Conservation (phyloP, 2,888 invertebrate genomes). For the Drosophila atroscutellata region DNA sequence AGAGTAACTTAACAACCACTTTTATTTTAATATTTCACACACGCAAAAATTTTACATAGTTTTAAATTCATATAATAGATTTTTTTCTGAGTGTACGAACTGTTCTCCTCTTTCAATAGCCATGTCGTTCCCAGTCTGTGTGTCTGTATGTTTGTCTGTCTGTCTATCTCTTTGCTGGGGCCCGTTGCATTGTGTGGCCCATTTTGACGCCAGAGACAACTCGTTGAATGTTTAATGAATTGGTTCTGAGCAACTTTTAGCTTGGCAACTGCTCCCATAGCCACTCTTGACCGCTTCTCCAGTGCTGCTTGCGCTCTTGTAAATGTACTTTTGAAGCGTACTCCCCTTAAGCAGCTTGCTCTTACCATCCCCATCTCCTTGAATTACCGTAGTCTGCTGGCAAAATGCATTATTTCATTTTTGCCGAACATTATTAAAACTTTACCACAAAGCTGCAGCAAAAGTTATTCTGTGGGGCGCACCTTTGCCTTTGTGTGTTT, state of each 20-base stretch:
- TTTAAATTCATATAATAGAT: neutral
- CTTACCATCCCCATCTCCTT: neutral
- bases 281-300: slow-evolving; percentile 39
- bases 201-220: slow-evolving; percentile 64
- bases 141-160: slow-evolving; percentile 9
- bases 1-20: neutral
- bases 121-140: slow-evolving; percentile 12
- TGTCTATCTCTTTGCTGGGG: slow-evolving; percentile 15
- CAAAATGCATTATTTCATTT: slow-evolving; percentile 74
- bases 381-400: slow-evolving; percentile 41
- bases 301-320: slow-evolving; percentile 36
- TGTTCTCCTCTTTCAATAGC: slow-evolving; percentile 8
- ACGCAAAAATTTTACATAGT: neutral
- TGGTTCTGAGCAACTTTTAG: slow-evolving; percentile 65
- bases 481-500: slow-evolving; percentile 58
- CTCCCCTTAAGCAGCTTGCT: slow-evolving; percentile 18
- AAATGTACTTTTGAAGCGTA: slow-evolving; percentile 41
- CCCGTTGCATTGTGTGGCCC: slow-evolving; percentile 58
- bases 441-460: slow-evolving; percentile 69
- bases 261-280: slow-evolving; percentile 35
- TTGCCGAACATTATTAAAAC: slow-evolving; percentile 76
- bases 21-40: neutral
- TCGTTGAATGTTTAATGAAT: slow-evolving; percentile 74
- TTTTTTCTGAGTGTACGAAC: neutral
- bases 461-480: slow-evolving; percentile 56